phyloP scores from a whole-genome alignment of 2,797 vertebrate genomes.

The Thunnus albacares region DNA sequence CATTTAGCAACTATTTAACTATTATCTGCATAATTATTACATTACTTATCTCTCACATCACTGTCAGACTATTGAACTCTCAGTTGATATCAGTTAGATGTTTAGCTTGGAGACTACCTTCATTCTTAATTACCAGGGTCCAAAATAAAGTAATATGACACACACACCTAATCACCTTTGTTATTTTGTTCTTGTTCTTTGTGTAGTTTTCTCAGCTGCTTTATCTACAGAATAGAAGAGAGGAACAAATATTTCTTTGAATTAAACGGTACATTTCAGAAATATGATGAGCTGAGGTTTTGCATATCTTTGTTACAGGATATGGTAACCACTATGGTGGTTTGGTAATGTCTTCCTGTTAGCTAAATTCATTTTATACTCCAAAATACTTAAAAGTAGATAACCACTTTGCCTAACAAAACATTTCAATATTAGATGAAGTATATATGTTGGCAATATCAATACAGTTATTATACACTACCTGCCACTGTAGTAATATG shows the following conservation, averaged over 20 bases:
- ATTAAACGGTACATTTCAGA: no score
- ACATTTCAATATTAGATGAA: background rate
- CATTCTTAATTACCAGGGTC: background rate
- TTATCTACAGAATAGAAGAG: no score
- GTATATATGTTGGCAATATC: slow-evolving; percentile 8
- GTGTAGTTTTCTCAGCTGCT: background rate
- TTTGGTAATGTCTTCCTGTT: background rate
- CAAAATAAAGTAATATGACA: background rate
- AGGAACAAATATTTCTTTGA: no score
- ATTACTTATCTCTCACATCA: background rate
- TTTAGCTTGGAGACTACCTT: slow-evolving; percentile 1
- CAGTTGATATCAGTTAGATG: background rate
- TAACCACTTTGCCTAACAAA: background rate
- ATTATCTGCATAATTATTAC: background rate
- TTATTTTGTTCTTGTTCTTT: background rate
- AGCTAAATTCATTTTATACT: background rate
- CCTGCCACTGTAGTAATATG: background rate
- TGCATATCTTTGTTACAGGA: background rate
- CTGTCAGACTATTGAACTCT: background rate
- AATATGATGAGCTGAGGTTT: no score
- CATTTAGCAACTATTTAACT: background rate
- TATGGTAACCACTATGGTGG: background rate
- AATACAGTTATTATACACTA: slow-evolving; percentile 9
- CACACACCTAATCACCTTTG: no score
- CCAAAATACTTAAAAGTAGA: slow-evolving; percentile 3